Evolutionary conservation across 2,113 vertebrate species (phyloP).

Genomic region (Callorhinus ursinus): DNA sequence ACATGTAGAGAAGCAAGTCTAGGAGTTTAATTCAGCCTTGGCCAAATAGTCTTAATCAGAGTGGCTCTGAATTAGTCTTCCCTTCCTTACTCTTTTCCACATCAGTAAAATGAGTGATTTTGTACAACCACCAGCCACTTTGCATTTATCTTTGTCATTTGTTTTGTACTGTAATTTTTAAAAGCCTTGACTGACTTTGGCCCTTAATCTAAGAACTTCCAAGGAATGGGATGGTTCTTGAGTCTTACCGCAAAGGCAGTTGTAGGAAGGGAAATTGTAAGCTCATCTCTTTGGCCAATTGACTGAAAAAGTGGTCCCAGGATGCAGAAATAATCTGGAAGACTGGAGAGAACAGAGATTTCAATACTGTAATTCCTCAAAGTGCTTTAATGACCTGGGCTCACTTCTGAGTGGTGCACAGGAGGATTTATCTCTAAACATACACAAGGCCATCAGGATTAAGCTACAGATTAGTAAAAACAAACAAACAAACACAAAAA

Average conservation of each 20-base stretch:
- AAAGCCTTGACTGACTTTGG: background rate
- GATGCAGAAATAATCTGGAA: background rate
- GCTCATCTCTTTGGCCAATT: background rate
- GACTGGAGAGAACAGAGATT: background rate
- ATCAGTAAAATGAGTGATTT: background rate
- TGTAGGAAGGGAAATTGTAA: background rate
- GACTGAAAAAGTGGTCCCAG: background rate
- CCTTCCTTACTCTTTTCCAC: background rate
- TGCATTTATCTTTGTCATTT: background rate
- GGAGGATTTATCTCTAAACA: background rate
- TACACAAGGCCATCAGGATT: background rate
- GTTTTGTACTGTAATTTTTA: background rate
- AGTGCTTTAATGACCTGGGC: background rate
- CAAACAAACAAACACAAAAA: background rate
- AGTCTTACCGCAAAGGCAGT: background rate
- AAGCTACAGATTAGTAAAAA: background rate
- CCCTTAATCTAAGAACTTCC: background rate
- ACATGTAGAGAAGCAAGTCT: background rate
- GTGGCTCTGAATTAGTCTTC: background rate
- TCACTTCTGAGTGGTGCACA: background rate
- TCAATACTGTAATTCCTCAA: background rate
- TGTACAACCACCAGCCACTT: background rate
- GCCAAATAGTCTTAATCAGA: background rate
- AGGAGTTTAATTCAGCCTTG: background rate
- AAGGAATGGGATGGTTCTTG: background rate